Conservation (phyloP, 2,113 vertebrate genomes). For the Catharus minimus region DNA sequence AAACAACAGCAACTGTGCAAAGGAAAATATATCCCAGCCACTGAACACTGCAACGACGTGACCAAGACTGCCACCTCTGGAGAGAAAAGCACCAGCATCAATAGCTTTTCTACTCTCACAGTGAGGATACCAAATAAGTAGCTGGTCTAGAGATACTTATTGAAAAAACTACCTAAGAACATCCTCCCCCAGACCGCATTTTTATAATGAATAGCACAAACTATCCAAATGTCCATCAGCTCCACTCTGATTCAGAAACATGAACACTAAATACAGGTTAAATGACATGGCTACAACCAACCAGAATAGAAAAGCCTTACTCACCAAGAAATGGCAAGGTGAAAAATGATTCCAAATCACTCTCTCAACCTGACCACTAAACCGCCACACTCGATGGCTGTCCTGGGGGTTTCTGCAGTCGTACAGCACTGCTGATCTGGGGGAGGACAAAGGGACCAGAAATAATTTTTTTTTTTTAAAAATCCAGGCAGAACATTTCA, state of each 20-base stretch:
- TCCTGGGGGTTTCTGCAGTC: constrained; percentile 91
- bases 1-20: background rate
- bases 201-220: background rate
- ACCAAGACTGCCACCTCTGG: background rate
- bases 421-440: constrained; percentile 87
- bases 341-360: constrained; percentile 94
- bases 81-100: background rate
- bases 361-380: constrained; percentile 94
- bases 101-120: background rate
- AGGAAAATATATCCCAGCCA: background rate
- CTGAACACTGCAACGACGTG: background rate
- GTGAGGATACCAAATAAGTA: background rate
- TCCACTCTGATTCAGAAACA: background rate
- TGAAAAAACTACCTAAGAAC: background rate
- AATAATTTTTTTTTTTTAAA: background rate
- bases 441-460: background rate
- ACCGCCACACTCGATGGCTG: constrained; percentile 87
- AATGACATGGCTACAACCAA: background rate
- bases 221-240: background rate
- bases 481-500: background rate
- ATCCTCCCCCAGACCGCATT: background rate
- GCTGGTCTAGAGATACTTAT: background rate
- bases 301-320: background rate
- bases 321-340: constrained; percentile 92
- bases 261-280: background rate